phyloP scores from a whole-genome alignment of 2,888 invertebrate species.

The Aphodius granarius region DNA sequence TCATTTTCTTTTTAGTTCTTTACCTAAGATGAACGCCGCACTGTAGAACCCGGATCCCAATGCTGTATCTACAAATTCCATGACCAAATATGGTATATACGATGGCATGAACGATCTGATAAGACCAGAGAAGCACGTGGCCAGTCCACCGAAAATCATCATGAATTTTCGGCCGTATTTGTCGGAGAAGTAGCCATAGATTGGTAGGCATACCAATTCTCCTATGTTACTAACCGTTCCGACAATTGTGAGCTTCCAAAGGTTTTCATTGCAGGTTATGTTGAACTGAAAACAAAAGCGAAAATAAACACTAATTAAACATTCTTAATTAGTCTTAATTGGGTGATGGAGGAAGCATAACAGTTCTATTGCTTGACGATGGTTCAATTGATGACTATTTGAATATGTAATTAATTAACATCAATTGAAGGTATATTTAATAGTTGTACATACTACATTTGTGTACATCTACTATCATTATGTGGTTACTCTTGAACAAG shows the following conservation, averaged over 20 bases:
- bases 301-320: no score
- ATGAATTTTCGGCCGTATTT: constrained; percentile 64
- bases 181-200: constrained; percentile 68
- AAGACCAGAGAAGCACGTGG: constrained; percentile 67
- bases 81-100: constrained; percentile 66
- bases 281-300: constrained; percentile 58
- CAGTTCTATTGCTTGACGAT: no score
- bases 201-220: constrained; percentile 71
- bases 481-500: no score
- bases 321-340: no score
- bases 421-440: no score
- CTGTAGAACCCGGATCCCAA: constrained; percentile 69
- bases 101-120: constrained; percentile 67
- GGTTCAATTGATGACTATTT: no score
- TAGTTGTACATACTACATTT: no score
- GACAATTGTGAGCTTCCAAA: constrained; percentile 74
- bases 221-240: constrained; percentile 75
- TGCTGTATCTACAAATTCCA: constrained; percentile 70
- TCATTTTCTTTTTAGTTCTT: no score
- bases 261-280: constrained; percentile 64
- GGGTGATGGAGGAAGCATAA: no score
- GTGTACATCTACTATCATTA: no score
- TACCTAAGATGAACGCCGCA: constrained; percentile 71
- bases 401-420: no score
- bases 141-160: constrained; percentile 57